phyloP scores from a whole-genome alignment of 2,888 invertebrate genomes.

The Apeira syringaria region DNA sequence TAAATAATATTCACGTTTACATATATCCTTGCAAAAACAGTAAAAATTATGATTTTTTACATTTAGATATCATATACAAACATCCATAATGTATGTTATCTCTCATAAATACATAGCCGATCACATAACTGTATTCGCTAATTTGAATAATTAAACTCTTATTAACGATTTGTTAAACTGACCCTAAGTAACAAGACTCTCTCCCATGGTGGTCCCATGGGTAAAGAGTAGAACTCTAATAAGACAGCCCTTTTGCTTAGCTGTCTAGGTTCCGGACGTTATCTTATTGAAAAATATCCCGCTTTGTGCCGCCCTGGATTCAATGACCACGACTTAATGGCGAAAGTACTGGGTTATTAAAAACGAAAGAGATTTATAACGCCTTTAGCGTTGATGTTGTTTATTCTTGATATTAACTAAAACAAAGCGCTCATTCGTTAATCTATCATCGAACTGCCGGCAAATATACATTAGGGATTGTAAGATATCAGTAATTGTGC shows the following conservation, averaged over 20 bases:
- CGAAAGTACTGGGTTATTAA: slow-evolving; percentile 24
- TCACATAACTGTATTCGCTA: too few relatives aligned
- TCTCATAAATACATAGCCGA: too few relatives aligned
- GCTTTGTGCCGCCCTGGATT: slow-evolving; percentile 61
- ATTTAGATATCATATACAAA: too few relatives aligned
- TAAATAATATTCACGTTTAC: too few relatives aligned
- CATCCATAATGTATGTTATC: too few relatives aligned
- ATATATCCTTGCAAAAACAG: too few relatives aligned
- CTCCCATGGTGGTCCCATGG: slow-evolving; percentile 67
- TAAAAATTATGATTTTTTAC: too few relatives aligned
- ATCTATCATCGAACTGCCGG: too few relatives aligned
- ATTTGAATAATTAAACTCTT: too few relatives aligned
- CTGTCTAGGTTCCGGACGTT: slow-evolving; percentile 65
- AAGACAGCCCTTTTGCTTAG: slow-evolving; percentile 70
- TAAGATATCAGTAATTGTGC: too few relatives aligned
- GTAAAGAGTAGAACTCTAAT: slow-evolving; percentile 65
- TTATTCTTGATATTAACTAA: neutral
- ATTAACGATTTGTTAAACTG: neutral
- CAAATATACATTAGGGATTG: too few relatives aligned
- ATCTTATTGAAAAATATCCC: slow-evolving; percentile 74
- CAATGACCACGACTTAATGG: slow-evolving; percentile 34
- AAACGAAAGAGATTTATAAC: slow-evolving; percentile 5
- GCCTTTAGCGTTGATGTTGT: neutral
- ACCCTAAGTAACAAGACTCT: slow-evolving; percentile 55
- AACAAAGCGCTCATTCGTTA: too few relatives aligned